phyloP scores from a whole-genome alignment of 2,888 invertebrate species.

The Itoplectis maculator region DNA sequence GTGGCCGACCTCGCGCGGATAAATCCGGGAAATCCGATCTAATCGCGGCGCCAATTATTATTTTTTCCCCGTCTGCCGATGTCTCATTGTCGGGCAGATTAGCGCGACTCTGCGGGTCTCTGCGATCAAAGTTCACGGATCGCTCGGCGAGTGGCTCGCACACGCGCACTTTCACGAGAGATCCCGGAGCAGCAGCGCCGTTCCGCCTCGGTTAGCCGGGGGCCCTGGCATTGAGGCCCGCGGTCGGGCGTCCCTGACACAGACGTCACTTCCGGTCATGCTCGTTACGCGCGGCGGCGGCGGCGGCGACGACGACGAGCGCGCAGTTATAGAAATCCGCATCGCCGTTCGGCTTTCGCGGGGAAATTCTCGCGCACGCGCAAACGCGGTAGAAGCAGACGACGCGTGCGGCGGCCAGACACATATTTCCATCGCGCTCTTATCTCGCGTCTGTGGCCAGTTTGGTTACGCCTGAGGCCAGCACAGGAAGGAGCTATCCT shows the following conservation, averaged over 20 bases:
- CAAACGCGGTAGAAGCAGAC: too few species aligned
- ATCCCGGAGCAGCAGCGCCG: not conserved
- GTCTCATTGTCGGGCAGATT: not conserved
- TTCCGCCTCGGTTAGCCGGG: not conserved
- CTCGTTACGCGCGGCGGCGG: too few species aligned
- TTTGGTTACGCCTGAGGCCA: too few species aligned
- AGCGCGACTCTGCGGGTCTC: slow-evolving; percentile 3
- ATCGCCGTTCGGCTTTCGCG: too few species aligned
- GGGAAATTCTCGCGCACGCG: too few species aligned
- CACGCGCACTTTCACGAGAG: not conserved
- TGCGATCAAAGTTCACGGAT: slow-evolving; percentile 21
- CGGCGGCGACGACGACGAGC: too few species aligned
- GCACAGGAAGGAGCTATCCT: too few species aligned
- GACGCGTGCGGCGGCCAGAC: too few species aligned
- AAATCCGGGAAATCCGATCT: slow-evolving; percentile 5
- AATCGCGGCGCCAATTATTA: not conserved
- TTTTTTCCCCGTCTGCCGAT: not conserved
- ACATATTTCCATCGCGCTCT: too few species aligned
- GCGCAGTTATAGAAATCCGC: too few species aligned
- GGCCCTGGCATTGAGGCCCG: slow-evolving; percentile 43
- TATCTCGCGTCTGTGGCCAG: too few species aligned
- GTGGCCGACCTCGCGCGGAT: not conserved
- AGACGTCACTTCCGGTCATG: slow-evolving; percentile 47
- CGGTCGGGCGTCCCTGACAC: slow-evolving; percentile 21
- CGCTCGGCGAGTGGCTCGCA: not conserved